These are phyloP conservation scores for Grammomys surdaster DNA, from an alignment of 2,113 vertebrate genomes.

Conservation along the genomic window DNA sequence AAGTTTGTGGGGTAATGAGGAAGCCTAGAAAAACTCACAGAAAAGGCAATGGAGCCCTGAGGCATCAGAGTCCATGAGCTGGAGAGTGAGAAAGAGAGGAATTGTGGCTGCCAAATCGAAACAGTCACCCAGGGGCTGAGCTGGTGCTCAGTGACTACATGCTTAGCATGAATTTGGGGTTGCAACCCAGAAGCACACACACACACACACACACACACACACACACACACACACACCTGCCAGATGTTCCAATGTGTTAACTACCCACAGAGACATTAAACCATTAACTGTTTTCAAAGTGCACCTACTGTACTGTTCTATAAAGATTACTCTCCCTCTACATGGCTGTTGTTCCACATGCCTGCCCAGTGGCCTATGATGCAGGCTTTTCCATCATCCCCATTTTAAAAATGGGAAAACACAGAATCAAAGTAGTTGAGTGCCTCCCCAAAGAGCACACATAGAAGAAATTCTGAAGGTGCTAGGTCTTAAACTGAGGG, in stretches of 20 bases:
- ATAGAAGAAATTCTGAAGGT: background rate
- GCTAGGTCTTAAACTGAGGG: background rate
- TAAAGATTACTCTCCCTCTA: background rate
- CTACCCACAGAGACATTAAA: background rate
- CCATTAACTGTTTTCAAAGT: background rate
- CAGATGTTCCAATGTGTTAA: background rate
- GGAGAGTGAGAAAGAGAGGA: background rate
- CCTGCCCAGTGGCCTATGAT: background rate
- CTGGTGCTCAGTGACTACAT: background rate
- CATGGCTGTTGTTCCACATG: background rate
- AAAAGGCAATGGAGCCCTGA: background rate
- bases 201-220: background rate
- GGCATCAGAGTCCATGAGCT: background rate
- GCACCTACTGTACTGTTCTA: background rate
- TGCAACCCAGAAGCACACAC: background rate
- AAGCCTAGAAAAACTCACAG: background rate
- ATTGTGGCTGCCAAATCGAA: background rate
- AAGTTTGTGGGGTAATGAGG: background rate
- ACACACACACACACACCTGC: background rate
- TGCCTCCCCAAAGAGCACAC: background rate
- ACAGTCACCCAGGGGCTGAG: background rate
- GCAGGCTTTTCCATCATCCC: background rate
- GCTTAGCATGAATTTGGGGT: background rate
- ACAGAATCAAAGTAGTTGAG: background rate
- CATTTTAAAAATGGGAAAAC: constrained; percentile 20